A percentile compares a stretch with the other conserved stretches of the same genome.
Evolutionary conservation across 2,113 vertebrate genomes (phyloP).

Genomic region (Phodopus roborovskii): DNA sequence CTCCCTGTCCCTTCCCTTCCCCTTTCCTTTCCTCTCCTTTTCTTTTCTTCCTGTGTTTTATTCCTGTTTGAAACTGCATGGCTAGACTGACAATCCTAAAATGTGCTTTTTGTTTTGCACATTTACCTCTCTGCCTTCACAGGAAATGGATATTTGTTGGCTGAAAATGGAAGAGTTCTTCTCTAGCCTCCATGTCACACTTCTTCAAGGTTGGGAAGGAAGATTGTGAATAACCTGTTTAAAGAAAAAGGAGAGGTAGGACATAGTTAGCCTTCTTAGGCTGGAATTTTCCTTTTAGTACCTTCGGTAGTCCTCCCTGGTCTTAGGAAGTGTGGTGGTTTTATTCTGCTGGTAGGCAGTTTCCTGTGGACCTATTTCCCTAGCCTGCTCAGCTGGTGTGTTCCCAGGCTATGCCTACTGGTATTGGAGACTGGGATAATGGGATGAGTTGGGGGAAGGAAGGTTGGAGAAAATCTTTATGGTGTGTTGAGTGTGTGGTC

Average conservation of each 20-base stretch:
- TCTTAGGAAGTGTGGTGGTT: neutral
- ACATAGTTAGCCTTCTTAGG: neutral
- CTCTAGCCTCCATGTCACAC: neutral
- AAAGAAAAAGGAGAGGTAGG: neutral
- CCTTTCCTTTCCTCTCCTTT: no score
- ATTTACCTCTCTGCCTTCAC: slow-evolving; percentile 63
- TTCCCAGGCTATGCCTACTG: neutral
- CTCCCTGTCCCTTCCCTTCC: neutral
- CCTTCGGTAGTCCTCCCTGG: neutral
- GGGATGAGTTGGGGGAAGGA: neutral
- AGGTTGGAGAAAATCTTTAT: neutral
- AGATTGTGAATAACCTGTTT: neutral
- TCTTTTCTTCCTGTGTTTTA: neutral
- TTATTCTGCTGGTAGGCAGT: neutral
- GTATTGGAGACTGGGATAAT: neutral
- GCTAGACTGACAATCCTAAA: slow-evolving; percentile 36
- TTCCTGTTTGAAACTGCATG: slow-evolving; percentile 37
- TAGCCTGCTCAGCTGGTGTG: neutral
- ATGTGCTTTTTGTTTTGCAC: slow-evolving; percentile 58
- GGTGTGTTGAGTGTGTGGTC: neutral
- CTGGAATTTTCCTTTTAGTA: neutral
- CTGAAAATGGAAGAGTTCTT: slow-evolving; percentile 50
- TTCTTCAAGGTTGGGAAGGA: slow-evolving; percentile 19
- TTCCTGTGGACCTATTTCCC: neutral
- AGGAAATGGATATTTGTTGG: slow-evolving; percentile 61